phyloP scores from a whole-genome alignment of 2,113 vertebrate species.

The Boleophthalmus pectinirostris region DNA sequence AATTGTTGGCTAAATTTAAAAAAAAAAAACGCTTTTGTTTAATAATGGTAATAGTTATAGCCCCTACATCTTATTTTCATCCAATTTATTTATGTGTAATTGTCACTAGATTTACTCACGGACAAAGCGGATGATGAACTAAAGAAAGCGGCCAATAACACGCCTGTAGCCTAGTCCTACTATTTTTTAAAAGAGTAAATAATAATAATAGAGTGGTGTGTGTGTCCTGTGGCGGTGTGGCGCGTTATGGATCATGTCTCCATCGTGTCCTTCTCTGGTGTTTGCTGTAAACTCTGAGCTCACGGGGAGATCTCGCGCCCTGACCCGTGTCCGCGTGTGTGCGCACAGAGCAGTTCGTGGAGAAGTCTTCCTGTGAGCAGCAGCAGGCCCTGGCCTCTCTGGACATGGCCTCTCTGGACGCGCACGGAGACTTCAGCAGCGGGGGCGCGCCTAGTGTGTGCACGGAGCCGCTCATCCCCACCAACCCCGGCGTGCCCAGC shows the following conservation, averaged over 20 bases:
- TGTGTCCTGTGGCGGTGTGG: too few relatives aligned
- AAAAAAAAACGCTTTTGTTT: too few relatives aligned
- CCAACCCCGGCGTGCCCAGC: conserved; percentile 88
- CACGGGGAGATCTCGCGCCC: neutral
- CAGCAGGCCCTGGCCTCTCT: conserved; percentile 81
- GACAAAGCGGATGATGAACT: too few relatives aligned
- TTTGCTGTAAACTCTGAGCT: conserved; percentile 7
- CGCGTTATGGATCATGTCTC: neutral
- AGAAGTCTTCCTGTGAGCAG: conserved; percentile 88
- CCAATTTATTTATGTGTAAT: too few relatives aligned
- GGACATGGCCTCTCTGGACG: conserved; percentile 85
- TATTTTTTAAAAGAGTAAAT: too few relatives aligned
- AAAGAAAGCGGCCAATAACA: too few relatives aligned
- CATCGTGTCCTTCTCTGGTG: neutral
- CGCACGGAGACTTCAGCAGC: conserved; percentile 81
- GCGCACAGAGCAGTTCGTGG: conserved; percentile 91
- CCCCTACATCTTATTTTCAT: too few relatives aligned
- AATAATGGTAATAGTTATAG: too few relatives aligned
- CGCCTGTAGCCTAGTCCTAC: too few relatives aligned
- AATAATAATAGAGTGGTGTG: too few relatives aligned
- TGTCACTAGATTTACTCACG: too few relatives aligned
- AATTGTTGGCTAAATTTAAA: too few relatives aligned
- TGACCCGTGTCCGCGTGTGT: neutral
- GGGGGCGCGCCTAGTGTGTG: conserved; percentile 81
- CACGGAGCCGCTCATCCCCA: conserved; percentile 95